Conservation (phyloP, 2,888 invertebrate species). For the Trisateles emortualis region DNA sequence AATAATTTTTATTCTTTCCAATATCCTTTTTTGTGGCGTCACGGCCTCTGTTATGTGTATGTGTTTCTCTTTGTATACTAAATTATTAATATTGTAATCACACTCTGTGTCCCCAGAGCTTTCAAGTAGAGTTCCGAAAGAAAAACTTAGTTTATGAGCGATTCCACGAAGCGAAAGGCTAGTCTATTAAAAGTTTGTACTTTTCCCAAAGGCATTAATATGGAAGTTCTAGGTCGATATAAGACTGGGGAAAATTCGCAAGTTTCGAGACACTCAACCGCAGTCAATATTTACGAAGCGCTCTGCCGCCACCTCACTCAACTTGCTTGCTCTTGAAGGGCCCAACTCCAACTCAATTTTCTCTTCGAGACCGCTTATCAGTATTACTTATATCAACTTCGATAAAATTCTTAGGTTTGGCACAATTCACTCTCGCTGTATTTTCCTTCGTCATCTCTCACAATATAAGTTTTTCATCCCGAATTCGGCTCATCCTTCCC, state of each 20-base stretch:
- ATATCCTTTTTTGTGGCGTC: background rate
- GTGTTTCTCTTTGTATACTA: background rate
- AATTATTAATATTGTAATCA: conserved; percentile 4
- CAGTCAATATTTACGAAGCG: conserved; percentile 69
- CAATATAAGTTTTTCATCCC: conserved; percentile 27
- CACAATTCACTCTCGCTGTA: conserved; percentile 38
- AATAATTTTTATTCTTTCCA: conserved; percentile 9
- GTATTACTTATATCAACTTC: conserved; percentile 64
- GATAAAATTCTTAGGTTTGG: conserved; percentile 43
- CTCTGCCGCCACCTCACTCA: conserved; percentile 61
- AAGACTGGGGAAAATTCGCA: conserved; percentile 54
- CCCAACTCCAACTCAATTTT: conserved; percentile 68
- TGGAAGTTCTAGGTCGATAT: conserved; percentile 49
- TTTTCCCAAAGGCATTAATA: conserved; percentile 46
- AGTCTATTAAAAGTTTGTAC: conserved; percentile 52
- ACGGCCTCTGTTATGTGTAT: background rate
- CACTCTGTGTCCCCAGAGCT: conserved; percentile 12
- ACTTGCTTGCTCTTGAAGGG: conserved; percentile 49
- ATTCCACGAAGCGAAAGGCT: conserved; percentile 34
- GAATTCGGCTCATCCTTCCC: conserved; percentile 8
- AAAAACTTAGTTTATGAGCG: conserved; percentile 40
- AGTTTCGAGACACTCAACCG: conserved; percentile 58
- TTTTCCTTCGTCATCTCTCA: conserved; percentile 26
- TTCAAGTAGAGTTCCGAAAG: conserved; percentile 27
- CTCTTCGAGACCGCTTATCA: conserved; percentile 61